Evolutionary conservation across 1,140 invertebrate genomes (phyloP).

Genomic region (Metaphire vulgaris): DNA sequence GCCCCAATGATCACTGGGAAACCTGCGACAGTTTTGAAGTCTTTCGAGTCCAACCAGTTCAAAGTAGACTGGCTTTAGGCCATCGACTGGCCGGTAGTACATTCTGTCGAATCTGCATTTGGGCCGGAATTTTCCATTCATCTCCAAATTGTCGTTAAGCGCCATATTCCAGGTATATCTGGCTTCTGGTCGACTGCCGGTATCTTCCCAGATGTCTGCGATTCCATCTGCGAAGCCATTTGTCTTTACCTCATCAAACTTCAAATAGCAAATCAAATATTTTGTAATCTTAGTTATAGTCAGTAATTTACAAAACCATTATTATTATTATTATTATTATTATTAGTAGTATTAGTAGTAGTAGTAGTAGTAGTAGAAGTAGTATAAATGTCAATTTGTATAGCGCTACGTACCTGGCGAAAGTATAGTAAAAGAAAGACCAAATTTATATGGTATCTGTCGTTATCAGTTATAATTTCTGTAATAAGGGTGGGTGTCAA

Average conservation of each 20-base stretch:
- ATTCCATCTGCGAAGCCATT: constrained; percentile 36
- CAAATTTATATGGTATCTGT: too few species aligned
- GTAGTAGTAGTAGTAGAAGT: too few species aligned
- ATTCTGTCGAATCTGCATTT: constrained; percentile 58
- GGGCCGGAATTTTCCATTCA: constrained; percentile 49
- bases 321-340: too few species aligned
- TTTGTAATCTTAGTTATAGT: too few species aligned
- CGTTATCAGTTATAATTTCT: too few species aligned
- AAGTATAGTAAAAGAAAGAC: too few species aligned
- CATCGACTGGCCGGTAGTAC: constrained; percentile 48
- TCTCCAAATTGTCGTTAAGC: constrained; percentile 55
- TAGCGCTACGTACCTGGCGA: too few species aligned
- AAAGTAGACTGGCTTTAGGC: constrained; percentile 56
- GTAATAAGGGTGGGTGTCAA: too few species aligned
- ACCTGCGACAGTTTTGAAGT: constrained; percentile 54
- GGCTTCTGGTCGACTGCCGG: constrained; percentile 55
- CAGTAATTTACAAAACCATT: too few species aligned
- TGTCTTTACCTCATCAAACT: background rate
- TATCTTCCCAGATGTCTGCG: constrained; percentile 57
- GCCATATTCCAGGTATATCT: constrained; percentile 59
- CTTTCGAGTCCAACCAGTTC: constrained; percentile 59
- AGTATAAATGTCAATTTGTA: too few species aligned
- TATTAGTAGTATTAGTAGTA: too few species aligned
- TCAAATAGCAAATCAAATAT: too few species aligned
- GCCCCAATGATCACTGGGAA: constrained; percentile 63